Evolutionary conservation across 2,888 invertebrate genomes (phyloP).

Genomic region (Drosophila mercatorum): DNA sequence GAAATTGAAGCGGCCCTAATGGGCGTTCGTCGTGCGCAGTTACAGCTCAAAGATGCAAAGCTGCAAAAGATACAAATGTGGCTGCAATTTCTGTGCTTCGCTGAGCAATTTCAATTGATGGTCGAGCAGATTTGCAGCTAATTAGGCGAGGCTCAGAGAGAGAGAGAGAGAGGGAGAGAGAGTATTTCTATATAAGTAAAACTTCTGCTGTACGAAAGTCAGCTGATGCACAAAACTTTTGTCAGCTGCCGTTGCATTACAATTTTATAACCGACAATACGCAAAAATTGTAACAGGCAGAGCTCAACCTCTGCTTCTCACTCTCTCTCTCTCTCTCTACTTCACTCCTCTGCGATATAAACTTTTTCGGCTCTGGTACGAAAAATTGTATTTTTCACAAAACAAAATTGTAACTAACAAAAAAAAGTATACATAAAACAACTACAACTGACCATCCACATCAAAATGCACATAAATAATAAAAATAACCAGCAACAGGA

Average conservation of each 20-base stretch:
- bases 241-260: conserved; percentile 51
- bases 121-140: conserved; percentile 26
- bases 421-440: conserved; percentile 40
- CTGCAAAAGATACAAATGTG: conserved; percentile 33
- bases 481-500: conserved; percentile 69
- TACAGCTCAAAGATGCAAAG: conserved; percentile 25
- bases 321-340: no score
- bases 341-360: neutral
- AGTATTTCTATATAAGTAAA: neutral
- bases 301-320: neutral
- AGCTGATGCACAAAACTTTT: conserved; percentile 47
- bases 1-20: conserved; percentile 60
- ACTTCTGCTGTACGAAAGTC: conserved; percentile 21
- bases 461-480: conserved; percentile 80
- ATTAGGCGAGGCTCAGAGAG: conserved; percentile 26
- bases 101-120: conserved; percentile 26
- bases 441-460: conserved; percentile 63
- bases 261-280: conserved; percentile 63
- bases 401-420: conserved; percentile 42
- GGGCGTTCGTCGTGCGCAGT: conserved; percentile 36
- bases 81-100: conserved; percentile 20
- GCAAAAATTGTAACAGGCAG: conserved; percentile 39
- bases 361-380: conserved; percentile 49
- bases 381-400: conserved; percentile 50
- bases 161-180: neutral